Base-by-base conservation (phyloP, 92 coral and sea anemone genomes). In the Siderastrea siderea region DNA sequence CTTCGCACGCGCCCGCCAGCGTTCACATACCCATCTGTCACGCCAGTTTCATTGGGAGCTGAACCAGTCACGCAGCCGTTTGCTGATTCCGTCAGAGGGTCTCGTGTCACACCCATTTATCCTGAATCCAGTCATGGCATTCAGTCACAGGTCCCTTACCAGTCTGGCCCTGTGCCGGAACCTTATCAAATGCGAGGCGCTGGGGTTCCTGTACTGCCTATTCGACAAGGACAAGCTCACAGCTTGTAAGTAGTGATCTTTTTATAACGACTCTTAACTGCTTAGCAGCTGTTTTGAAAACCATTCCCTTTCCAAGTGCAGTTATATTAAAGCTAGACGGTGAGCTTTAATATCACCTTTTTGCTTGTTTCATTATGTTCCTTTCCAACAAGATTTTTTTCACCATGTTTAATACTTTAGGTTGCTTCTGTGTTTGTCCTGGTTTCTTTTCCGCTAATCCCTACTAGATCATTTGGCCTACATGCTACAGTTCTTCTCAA, bases 1-100 rank as follows among this genome's bases (percentile, higher is more conserved):
- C 93, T 95, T 51, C 86, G 86, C 67, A 79, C 96, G 2, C 93
- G 93, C 46, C 63, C 94, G 19, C 87, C 63, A 9, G 60, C 81
- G 50, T 84, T 84, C 26, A 4, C 80, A 3, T 61, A 84, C 66
- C 73, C 87, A 50, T 58, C 73, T 61, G 87, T 74, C 74, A 74
- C 81, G 81, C 83, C 43, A 58, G 15, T 58, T 45, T 72, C 89
- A 54, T 58, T 82, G 15, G 75, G 47, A 63, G 49, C 86, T 47
- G 77, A 82, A 47, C 81, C 87, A 58, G 91, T 50, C 70, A 62
- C 88, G 38, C 91, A 86, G 51, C 82, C 87, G 6, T 68, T 54
- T 70, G 55, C 86, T 26, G 90, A 89, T 14, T 65, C 78, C 46
- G 15, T 68, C 71, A 84, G 79, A 19, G 78, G 68, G 44, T 17